These are phyloP conservation scores for Belgica antarctica DNA, from an alignment of 2,888 invertebrate species.

Conservation along the genomic window DNA sequence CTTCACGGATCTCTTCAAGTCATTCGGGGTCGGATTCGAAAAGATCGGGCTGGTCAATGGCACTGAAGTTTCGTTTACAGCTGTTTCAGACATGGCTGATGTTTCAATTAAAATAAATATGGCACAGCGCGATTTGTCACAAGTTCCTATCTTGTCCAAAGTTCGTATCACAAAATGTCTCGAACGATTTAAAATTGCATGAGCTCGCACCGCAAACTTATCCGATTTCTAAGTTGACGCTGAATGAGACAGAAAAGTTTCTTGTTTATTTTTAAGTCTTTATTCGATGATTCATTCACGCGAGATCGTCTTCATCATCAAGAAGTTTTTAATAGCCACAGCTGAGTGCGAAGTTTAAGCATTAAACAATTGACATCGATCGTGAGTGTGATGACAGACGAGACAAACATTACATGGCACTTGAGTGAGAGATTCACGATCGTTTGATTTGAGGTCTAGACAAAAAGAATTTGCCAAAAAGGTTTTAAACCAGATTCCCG, in stretches of 20 bases:
- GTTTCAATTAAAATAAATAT: constrained; percentile 26
- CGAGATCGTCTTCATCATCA: constrained; percentile 5
- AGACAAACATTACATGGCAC: not conserved
- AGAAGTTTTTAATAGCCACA: not conserved
- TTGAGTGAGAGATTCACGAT: too few species aligned
- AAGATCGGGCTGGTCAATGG: not conserved
- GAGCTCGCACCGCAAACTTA: not conserved
- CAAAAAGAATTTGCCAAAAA: too few species aligned
- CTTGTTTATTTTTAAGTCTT: constrained; percentile 4
- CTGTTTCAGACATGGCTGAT: constrained; percentile 35
- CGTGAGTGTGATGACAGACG: not conserved
- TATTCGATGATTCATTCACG: not conserved
- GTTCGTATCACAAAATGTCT: constrained; percentile 17
- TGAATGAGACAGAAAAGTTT: not conserved
- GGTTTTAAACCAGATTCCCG: too few species aligned
- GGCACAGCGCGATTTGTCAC: constrained; percentile 38
- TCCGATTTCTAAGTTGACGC: not conserved
- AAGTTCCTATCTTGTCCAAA: too few species aligned
- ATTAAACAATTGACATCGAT: not conserved
- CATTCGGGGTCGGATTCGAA: constrained; percentile 23
- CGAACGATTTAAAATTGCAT: constrained; percentile 3
- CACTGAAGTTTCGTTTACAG: constrained; percentile 29
- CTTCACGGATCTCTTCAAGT: constrained; percentile 36
- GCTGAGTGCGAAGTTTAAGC: not conserved
- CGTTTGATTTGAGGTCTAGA: too few species aligned